Evolutionary conservation across 2,113 vertebrate genomes (phyloP).

Genomic region (Hirundichthys speculiger): DNA sequence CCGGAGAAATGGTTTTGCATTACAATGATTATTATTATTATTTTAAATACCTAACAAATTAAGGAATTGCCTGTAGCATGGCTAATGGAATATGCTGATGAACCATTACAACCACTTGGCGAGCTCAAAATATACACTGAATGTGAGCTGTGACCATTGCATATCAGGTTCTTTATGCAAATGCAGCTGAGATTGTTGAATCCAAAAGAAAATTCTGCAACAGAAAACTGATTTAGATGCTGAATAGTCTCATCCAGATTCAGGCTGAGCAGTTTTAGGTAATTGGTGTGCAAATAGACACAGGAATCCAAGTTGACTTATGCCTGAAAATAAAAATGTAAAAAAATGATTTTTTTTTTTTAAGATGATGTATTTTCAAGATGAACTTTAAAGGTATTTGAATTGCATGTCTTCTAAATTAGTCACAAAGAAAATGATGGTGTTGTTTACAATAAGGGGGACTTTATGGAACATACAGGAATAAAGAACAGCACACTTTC

Average conservation of each 20-base stretch:
- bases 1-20: background rate
- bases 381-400: too few species aligned
- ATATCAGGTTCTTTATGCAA: background rate
- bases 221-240: background rate
- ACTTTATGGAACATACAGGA: constrained; percentile 35
- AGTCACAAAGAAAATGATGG: constrained; percentile 25
- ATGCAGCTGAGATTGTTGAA: background rate
- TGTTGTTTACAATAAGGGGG: too few species aligned
- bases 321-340: too few species aligned
- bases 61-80: background rate
- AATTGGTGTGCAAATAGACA: too few species aligned
- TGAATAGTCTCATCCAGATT: background rate
- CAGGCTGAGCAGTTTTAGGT: too few species aligned
- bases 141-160: too few species aligned
- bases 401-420: constrained; percentile 6
- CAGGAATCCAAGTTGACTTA: too few species aligned
- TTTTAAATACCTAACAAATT: too few species aligned
- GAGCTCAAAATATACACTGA: background rate
- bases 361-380: too few species aligned
- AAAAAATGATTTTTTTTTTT: too few species aligned
- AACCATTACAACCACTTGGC: background rate
- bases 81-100: background rate
- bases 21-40: too few species aligned
- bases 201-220: background rate
- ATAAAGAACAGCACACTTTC: constrained; percentile 39